Percentiles rank a stretch among this genome's conserved stretches.
phyloP scores from a whole-genome alignment of 1,140 invertebrate genomes.

The Hylyphantes graminicola region DNA sequence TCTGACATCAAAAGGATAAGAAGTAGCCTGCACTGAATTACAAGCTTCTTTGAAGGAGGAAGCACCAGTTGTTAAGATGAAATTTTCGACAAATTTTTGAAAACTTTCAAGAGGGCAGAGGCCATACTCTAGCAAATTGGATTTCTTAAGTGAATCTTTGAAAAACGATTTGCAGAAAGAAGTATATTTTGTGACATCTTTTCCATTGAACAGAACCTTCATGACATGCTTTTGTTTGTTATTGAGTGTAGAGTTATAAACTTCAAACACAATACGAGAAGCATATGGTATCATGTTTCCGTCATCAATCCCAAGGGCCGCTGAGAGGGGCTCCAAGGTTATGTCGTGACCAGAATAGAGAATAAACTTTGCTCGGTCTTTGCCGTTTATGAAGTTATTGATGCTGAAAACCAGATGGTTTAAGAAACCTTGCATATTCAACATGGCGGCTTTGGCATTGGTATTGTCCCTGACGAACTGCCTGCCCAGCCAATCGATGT shows the following conservation, averaged over 20 bases:
- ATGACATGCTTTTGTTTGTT: conserved; percentile 79
- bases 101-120: conserved; percentile 67
- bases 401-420: conserved; percentile 74
- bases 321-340: conserved; percentile 83
- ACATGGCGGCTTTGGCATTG: conserved; percentile 62
- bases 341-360: conserved; percentile 92
- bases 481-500: conserved; percentile 65
- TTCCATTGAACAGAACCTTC: conserved; percentile 85
- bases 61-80: conserved; percentile 53
- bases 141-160: conserved; percentile 26
- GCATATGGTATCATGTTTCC: conserved; percentile 79
- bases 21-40: conserved; percentile 26
- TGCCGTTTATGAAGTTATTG: conserved; percentile 79
- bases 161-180: conserved; percentile 76
- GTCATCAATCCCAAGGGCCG: conserved; percentile 79
- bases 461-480: conserved; percentile 61
- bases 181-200: conserved; percentile 83
- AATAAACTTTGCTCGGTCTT: conserved; percentile 81
- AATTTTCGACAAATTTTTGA: conserved; percentile 65
- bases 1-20: conserved; percentile 45
- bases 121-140: conserved; percentile 19
- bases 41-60: conserved; percentile 59
- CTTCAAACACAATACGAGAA: conserved; percentile 84
- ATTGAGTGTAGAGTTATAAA: conserved; percentile 65
- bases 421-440: conserved; percentile 68